Base-by-base conservation (phyloP, 2,797 vertebrate species). In the Rhinella marina region DNA sequence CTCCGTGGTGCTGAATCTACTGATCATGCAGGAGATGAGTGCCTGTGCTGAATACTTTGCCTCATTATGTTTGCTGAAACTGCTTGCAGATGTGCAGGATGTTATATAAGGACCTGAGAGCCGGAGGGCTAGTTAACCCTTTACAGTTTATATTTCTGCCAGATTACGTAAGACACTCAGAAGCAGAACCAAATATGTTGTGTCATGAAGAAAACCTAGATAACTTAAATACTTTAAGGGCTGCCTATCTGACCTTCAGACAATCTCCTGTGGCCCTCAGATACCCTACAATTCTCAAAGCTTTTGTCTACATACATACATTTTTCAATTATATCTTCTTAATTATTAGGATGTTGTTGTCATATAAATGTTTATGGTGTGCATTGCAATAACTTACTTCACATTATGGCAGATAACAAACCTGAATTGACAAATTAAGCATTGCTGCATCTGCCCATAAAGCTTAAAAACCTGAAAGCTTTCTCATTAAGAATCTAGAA, bases 51-150 rank as follows among this genome's bases (percentile, higher is more conserved):
- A 80, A 80, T 80, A 79, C 57, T 62, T 59, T 70, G 29, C 21
- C 64, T 84, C 76, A 79, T 87, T 87, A 87, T 83, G 52, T 50
- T 68, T 21, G 8, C 17, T 21, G 23, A 76, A 77, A n/a, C 57
- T 64, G 62, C 75, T 54, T 84, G 54, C 64, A 88, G 62, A 88
- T 88, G 87, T 79, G 75, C 50, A 17, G 23, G n/a, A 56, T 81
- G 85, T 80, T 79, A 68, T n/a, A 56, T 70, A 80, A 70, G 62
- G 32, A 48, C 64, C 29, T 21, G 54, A 27, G 62, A 48, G 52
- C 54, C 50, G 11, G 23, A 25, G 76, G 62, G 62, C 1, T 70
- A 4, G 32, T 85, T 78, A 85, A 85, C 84, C 25, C 73, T 4
- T 52, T 41, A 61, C 3, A 85, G 72, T n/a, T 50, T 23, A 17